Evolutionary conservation across 2,113 vertebrate species (phyloP).

Genomic region (Tyto alba): DNA sequence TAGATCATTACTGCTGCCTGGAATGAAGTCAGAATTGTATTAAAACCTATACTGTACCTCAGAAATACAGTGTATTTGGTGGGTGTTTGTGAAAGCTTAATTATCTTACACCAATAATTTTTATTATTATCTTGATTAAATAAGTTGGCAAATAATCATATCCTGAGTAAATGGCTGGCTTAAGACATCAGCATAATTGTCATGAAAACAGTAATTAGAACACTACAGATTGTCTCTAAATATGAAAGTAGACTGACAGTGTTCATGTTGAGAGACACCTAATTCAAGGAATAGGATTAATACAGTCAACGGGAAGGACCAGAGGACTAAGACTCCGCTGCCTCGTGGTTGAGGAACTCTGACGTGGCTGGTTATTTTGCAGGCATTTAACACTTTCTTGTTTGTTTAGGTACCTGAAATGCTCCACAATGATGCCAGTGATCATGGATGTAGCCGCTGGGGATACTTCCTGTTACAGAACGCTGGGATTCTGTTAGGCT

Average conservation of each 20-base stretch:
- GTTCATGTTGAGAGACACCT: neutral
- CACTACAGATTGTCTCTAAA: neutral
- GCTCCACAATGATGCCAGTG: conserved; percentile 94
- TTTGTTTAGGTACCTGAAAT: conserved; percentile 90
- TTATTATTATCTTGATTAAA: too few species aligned
- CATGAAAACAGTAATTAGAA: neutral
- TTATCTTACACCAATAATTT: too few species aligned
- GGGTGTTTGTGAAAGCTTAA: neutral
- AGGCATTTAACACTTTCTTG: neutral
- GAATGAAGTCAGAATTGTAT: neutral
- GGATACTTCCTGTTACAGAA: conserved; percentile 97
- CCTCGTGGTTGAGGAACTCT: neutral
- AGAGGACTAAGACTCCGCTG: neutral
- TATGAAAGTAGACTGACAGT: neutral
- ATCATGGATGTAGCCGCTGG: conserved; percentile 94
- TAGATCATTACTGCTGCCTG: neutral
- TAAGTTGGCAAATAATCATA: neutral
- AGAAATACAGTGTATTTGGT: neutral
- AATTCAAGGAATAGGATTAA: neutral
- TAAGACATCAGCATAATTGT: neutral
- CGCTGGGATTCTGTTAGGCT: conserved; percentile 93
- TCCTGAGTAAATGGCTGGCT: neutral
- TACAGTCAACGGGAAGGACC: neutral
- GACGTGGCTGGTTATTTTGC: neutral
- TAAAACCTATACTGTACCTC: neutral